A percentile compares a stretch with the other conserved stretches of the same genome.
phyloP scores from a whole-genome alignment of 1,140 invertebrate genomes.

The Cyrtorhinus lividipennis region DNA sequence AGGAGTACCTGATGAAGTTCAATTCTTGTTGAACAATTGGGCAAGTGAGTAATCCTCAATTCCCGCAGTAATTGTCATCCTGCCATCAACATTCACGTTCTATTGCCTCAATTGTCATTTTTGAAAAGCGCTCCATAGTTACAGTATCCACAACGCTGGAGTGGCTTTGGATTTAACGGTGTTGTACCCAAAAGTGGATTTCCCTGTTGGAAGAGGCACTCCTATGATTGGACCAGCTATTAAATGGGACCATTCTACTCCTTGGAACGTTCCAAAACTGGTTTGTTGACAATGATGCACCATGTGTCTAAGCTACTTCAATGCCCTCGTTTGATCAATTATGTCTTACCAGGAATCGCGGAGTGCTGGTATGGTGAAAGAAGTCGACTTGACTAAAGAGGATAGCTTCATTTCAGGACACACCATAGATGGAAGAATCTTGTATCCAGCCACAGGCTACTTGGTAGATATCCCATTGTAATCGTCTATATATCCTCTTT shows the following conservation, averaged over 20 bases:
- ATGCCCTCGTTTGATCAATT: no score
- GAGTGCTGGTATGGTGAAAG: no score
- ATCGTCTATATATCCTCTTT: no score
- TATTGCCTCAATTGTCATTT: no score
- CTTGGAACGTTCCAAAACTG: constrained; percentile 63
- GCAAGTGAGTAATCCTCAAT: constrained; percentile 52
- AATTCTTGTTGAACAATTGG: constrained; percentile 52
- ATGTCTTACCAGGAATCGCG: no score
- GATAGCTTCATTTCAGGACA: constrained; percentile 71
- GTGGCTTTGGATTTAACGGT: constrained; percentile 55
- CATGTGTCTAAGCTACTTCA: no score
- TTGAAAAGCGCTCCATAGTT: no score
- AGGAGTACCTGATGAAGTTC: constrained; percentile 45
- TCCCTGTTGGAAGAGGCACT: constrained; percentile 76
- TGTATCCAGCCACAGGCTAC: constrained; percentile 94
- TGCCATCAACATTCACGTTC: no score
- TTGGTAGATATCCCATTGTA: constrained; percentile 38
- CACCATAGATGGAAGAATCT: constrained; percentile 81
- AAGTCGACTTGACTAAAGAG: constrained; percentile 53
- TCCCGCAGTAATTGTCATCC: no score
- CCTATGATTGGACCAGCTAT: constrained; percentile 72
- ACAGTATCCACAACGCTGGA: constrained; percentile 68
- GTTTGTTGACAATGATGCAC: not conserved
- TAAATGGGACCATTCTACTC: constrained; percentile 77
- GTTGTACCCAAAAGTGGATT: constrained; percentile 58